Percentiles rank a stretch among this genome's conserved stretches.
phyloP scores from a whole-genome alignment of 2,888 invertebrate genomes.

The Pandemis cinnamomeana region DNA sequence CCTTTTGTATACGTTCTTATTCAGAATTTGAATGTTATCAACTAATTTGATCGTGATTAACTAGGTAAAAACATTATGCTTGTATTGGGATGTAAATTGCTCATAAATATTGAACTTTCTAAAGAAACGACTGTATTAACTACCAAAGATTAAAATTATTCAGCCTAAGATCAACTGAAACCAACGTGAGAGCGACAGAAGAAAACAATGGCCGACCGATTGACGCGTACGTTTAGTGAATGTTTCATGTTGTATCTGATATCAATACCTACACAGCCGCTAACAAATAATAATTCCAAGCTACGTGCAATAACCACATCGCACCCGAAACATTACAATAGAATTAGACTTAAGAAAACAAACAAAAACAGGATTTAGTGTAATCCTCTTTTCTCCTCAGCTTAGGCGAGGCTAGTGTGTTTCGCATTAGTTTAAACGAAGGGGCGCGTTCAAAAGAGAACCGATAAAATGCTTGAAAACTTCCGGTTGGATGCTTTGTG shows the following conservation, averaged over 20 bases:
- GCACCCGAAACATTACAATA: conserved; percentile 59
- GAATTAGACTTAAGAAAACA: conserved; percentile 79
- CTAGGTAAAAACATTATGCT: not conserved
- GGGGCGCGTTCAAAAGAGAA: conserved; percentile 64
- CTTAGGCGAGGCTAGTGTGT: conserved; percentile 70
- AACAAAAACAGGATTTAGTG: conserved; percentile 83
- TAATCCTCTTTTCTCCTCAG: conserved; percentile 77
- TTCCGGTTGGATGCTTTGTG: conserved; percentile 76
- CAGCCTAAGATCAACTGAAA: not conserved
- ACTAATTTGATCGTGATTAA: no score
- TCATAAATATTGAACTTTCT: not conserved
- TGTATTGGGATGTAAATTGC: not conserved
- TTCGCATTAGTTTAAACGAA: conserved; percentile 80
- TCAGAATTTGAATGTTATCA: not conserved
- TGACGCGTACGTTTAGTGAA: not conserved
- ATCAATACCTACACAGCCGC: not conserved
- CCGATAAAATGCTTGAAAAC: conserved; percentile 76
- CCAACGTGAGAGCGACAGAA: not conserved
- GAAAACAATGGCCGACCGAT: not conserved
- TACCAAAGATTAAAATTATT: not conserved
- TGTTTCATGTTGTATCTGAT: not conserved
- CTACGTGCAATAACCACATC: conserved; percentile 51
- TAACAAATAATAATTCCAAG: not conserved
- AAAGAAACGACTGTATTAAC: not conserved
- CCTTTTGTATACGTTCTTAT: not conserved